A percentile compares a stretch with the other conserved stretches of the same genome.
Evolutionary conservation across 2,113 vertebrate genomes (phyloP).

Genomic region (Struthio camelus): DNA sequence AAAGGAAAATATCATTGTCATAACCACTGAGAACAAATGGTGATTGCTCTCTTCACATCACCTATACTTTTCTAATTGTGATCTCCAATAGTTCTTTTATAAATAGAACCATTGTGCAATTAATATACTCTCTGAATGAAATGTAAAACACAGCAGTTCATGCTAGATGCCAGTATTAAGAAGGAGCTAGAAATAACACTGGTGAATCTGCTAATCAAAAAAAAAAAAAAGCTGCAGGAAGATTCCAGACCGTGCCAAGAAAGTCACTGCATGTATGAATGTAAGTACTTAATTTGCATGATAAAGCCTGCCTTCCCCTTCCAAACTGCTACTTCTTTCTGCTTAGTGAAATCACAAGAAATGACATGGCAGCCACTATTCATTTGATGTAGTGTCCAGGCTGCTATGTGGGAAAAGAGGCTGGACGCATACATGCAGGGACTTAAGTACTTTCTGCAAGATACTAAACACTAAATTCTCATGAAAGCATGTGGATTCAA

Average conservation of each 20-base stretch:
- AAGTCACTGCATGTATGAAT: not conserved
- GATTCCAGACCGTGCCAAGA: not conserved
- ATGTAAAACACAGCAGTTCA: not conserved
- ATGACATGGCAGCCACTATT: not conserved
- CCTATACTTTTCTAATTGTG: not conserved
- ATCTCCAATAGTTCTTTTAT: not conserved
- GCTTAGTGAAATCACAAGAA: not conserved
- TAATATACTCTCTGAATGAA: not conserved
- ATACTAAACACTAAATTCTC: not conserved
- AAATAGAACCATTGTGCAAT: not conserved
- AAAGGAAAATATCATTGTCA: not conserved
- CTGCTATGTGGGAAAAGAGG: not conserved
- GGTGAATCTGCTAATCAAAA: not conserved
- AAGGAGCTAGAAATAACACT: not conserved
- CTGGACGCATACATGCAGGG: not conserved
- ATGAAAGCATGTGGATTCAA: not conserved
- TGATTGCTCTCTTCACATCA: not conserved
- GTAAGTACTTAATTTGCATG: not conserved
- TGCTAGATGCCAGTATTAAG: not conserved
- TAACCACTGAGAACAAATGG: not conserved
- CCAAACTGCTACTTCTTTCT: not conserved
- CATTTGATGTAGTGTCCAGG: not conserved
- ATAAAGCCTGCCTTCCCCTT: not conserved
- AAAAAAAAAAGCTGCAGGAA: not conserved
- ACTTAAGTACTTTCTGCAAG: fast-evolving